Evolutionary conservation across 2,797 vertebrate genomes (phyloP), one percentile per base, ranked within the genome.

Genomic region (Xiphophorus birchmanni): DNA sequence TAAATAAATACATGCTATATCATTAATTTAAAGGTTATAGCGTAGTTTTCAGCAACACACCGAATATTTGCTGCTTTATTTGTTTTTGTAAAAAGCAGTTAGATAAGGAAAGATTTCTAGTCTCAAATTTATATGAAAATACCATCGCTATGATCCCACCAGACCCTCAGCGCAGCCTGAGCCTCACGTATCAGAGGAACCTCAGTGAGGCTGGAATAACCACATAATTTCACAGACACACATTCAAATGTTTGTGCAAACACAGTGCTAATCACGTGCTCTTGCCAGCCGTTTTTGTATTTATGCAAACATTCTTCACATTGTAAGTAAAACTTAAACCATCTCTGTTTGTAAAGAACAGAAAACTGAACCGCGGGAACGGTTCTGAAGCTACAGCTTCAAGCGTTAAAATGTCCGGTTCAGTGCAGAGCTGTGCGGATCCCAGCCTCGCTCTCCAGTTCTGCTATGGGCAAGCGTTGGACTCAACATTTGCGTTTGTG

Each of bases 401-500:
- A 3, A 13, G 4, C 21, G 42, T 44, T 15, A 15, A 71, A 71
- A 13, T 12, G 26, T 65, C 63, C 8, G 67, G 26, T 54, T 74
- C 42, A 50, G 50, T n/a, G 40, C 73, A 73, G 73, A 75, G 42
- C 29, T 78, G 65, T 12, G 48, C 54, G 74, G 45, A 1, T 58
- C 18, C 17, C 4, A 47, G 73, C 42, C 10, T 32, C 5, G 32
- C 73, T 9, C 9, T 48, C 67, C 5, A 44, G 35, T 0, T 69
- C 15, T 47, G 77, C 12, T 29, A 63, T 18, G 3, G 71, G 26
- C 26, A 29, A 32, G 35, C 13, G 40, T 45, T 12, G 75, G 78
- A 56, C 32, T 1, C 10, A 13, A 69, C 18, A 21, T 8, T 26
- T 40, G 8, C 3, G 7, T 65, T 65, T 35, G 15, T 63, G n/a